Base-by-base conservation (phyloP, 2,888 invertebrate genomes). In the Caenorhabditis sp. region DNA sequence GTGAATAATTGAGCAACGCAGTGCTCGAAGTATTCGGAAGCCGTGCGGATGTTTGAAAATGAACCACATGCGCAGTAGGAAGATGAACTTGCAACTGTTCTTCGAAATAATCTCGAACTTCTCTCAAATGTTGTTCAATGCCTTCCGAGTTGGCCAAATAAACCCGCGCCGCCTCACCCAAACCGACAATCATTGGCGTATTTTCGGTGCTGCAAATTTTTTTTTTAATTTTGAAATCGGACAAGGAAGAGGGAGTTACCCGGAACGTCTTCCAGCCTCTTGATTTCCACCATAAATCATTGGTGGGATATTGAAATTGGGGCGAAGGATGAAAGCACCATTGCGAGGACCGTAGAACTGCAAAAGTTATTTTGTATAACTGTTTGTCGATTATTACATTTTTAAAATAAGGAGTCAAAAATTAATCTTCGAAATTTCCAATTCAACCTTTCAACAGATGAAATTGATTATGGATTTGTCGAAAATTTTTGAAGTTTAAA, bases 261-360 rank as follows among this genome's bases (percentile, higher is more conserved):
- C 91, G 12, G 91, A 89, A 69, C 91, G 84, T 56, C 87, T 88
- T 31, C 89, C 89, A 52, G 86, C 84, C 83, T 91, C 91, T 83
- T 91, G 91, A 12, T 91, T 90, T 2, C 91, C 91, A 4, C 91
- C 91, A 83, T 87, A 89, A 25, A 91, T 83, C 78, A 91, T 75
- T 1, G 90, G 90, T 3, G 84, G 79, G 38, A 38, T 73, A 78
- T 20, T 81, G 76, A 20, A 73, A 70, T 7, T 77, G 81, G 20
- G 83, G 54, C 26, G 26, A 77, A 10, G 87, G 88, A 87, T 89
- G 90, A 56, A 81, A 4, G 91, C 91, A 53, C 91, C 91, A 70
- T 90, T 90, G 53, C 91, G 87, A 1, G 91, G 91, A 1, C 90
- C 91, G 86, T 91, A 91, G 86, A 91, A 91, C 31, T 31, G 31